phyloP scores from a whole-genome alignment of 2,888 invertebrate genomes.

The Athalia circularis region DNA sequence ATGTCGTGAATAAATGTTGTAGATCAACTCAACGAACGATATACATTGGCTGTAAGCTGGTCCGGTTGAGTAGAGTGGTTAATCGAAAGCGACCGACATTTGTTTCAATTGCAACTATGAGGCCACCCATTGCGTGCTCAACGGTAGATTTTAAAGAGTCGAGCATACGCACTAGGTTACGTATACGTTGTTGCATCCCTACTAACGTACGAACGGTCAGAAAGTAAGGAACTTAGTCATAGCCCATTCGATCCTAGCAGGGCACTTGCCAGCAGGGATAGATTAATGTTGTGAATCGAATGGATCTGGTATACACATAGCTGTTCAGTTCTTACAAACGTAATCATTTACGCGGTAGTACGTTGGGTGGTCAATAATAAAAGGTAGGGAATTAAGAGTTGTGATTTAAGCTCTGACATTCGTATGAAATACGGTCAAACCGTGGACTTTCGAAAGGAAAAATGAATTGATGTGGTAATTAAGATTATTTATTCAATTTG shows the following conservation, averaged over 20 bases:
- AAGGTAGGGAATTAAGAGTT: slow-evolving; percentile 36
- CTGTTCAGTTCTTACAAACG: slow-evolving; percentile 34
- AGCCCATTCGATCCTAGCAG: slow-evolving; percentile 45
- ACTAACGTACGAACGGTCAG: not conserved
- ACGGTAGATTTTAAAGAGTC: slow-evolving; percentile 30
- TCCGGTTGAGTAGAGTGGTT: slow-evolving; percentile 16
- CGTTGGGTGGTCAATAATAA: slow-evolving; percentile 36
- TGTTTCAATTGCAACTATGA: slow-evolving; percentile 43
- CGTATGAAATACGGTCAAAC: slow-evolving; percentile 47
- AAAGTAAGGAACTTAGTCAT: slow-evolving; percentile 1
- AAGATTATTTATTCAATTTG: slow-evolving; percentile 47
- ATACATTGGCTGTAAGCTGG: slow-evolving; percentile 16
- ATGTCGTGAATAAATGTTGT: not conserved
- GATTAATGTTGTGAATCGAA: slow-evolving; percentile 48
- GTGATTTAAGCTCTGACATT: slow-evolving; percentile 47
- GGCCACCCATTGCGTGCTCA: slow-evolving; percentile 45
- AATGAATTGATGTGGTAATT: slow-evolving; percentile 46
- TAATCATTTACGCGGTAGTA: slow-evolving; percentile 41
- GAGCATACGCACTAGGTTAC: not conserved
- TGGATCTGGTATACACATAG: slow-evolving; percentile 39
- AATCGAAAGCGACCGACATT: slow-evolving; percentile 44
- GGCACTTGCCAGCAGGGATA: slow-evolving; percentile 35
- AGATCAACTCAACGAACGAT: slow-evolving; percentile 2
- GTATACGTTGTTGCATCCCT: slow-evolving; percentile 20
- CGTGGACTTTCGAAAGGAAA: slow-evolving; percentile 31